These are phyloP conservation scores for Ageneiosus marmoratus DNA, from an alignment of 2,113 vertebrate genomes.

Conservation along the genomic window DNA sequence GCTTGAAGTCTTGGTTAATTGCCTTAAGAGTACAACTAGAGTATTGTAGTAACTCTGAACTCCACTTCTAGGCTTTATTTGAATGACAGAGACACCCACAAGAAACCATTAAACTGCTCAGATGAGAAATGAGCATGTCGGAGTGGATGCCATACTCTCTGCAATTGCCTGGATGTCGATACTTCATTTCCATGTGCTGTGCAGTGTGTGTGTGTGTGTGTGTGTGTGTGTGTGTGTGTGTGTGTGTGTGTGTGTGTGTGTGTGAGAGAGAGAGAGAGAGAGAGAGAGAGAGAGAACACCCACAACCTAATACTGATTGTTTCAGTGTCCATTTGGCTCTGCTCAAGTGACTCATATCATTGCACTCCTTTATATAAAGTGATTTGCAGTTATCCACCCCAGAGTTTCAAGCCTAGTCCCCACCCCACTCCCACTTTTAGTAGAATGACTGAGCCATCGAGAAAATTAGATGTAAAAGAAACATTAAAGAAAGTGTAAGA, in stretches of 20 bases:
- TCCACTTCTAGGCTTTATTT: not conserved
- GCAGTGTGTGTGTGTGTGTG: not conserved
- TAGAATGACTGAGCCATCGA: not conserved
- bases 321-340: conserved; percentile 59
- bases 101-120: conserved; percentile 53
- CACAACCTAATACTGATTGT: conserved; percentile 57
- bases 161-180: conserved; percentile 61
- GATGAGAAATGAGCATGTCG: conserved; percentile 61
- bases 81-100: conserved; percentile 15
- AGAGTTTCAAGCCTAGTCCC: conserved; percentile 11
- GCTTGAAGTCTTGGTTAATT: not conserved
- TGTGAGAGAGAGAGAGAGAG: conserved; percentile 22
- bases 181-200: conserved; percentile 67
- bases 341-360: conserved; percentile 66
- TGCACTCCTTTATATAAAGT: conserved; percentile 58
- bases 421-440: not conserved
- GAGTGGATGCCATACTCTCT: conserved; percentile 55
- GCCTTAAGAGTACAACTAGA: not conserved
- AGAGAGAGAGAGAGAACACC: conserved; percentile 34
- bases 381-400: conserved; percentile 56
- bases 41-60: not conserved
- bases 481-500: not conserved
- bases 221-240: not conserved
- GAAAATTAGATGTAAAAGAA: not conserved
- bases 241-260: not conserved